Conservation (phyloP, 2,888 invertebrate species). For the Troides helena region DNA sequence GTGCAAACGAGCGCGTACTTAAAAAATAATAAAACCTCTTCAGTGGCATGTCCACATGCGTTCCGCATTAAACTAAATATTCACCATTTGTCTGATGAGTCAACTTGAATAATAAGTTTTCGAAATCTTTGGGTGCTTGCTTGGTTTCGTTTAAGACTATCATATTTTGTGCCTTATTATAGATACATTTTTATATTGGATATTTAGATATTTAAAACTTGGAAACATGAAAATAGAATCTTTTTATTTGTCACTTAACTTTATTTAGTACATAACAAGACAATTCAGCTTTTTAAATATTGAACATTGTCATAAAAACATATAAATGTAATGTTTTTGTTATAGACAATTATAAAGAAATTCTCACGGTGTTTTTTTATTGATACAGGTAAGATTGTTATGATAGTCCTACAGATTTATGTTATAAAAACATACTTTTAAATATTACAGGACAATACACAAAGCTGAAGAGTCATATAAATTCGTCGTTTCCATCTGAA, state of each 20-base stretch:
- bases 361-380: not conserved
- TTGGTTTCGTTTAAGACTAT: not conserved
- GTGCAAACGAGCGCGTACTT: conserved; percentile 80
- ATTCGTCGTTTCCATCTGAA: conserved; percentile 31
- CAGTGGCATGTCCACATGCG: conserved; percentile 46
- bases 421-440: not conserved
- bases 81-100: conserved; percentile 14
- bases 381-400: not conserved
- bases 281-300: no score
- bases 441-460: not conserved
- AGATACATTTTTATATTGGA: no score
- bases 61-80: conserved; percentile 22
- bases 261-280: no score
- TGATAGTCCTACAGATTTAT: not conserved
- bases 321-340: not conserved
- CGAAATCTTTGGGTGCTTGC: not conserved
- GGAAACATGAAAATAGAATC: no score
- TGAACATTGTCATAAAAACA: no score
- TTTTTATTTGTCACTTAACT: no score
- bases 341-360: not conserved
- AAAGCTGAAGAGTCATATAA: conserved; percentile 3
- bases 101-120: conserved; percentile 5
- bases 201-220: no score
- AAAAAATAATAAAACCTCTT: conserved; percentile 78
- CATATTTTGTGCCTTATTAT: not conserved